Percentiles rank a stretch among this genome's conserved stretches.
phyloP scores from a whole-genome alignment of 64 coral and sea anemone genomes.

The Anthopleura sola region DNA sequence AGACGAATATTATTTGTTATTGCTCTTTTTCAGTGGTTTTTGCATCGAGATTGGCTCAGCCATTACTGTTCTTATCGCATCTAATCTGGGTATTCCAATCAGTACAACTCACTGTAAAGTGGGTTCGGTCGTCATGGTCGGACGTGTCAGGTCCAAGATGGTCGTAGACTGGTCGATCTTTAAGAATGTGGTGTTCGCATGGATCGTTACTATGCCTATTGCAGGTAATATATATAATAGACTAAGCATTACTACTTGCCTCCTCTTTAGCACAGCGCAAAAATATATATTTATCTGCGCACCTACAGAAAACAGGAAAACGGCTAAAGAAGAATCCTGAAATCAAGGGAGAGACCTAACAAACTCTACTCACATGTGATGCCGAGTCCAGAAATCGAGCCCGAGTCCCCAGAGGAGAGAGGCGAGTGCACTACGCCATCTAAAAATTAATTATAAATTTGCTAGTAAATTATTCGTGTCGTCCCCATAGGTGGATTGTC shows the following conservation, averaged over 20 bases:
- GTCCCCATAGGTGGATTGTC: not conserved
- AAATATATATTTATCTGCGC: too few relatives aligned
- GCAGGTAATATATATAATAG: constrained; percentile 71
- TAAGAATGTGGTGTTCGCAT: constrained; percentile 71
- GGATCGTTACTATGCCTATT: constrained; percentile 83
- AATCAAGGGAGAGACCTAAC: too few relatives aligned
- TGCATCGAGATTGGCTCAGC: constrained; percentile 91
- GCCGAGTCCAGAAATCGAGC: too few relatives aligned
- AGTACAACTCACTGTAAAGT: constrained; percentile 94
- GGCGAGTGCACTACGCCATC: too few relatives aligned
- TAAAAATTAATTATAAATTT: not conserved
- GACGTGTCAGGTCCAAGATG: constrained; percentile 73
- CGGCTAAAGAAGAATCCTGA: too few relatives aligned
- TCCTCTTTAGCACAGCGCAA: too few relatives aligned
- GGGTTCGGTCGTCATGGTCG: constrained; percentile 83
- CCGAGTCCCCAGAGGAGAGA: too few relatives aligned
- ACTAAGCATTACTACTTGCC: too few relatives aligned
- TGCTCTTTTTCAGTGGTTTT: constrained; percentile 62
- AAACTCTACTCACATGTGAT: too few relatives aligned
- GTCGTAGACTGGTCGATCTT: constrained; percentile 80
- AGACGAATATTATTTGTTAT: too few relatives aligned
- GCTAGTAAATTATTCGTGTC: not conserved
- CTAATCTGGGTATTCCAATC: constrained; percentile 96
- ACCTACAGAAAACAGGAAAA: too few relatives aligned
- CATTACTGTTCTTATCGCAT: constrained; percentile 74